Percentiles rank a stretch among this genome's conserved stretches.
These are phyloP conservation scores for Tiaroga cobitis DNA, from an alignment of 2,797 vertebrate species.

Conservation along the genomic window DNA sequence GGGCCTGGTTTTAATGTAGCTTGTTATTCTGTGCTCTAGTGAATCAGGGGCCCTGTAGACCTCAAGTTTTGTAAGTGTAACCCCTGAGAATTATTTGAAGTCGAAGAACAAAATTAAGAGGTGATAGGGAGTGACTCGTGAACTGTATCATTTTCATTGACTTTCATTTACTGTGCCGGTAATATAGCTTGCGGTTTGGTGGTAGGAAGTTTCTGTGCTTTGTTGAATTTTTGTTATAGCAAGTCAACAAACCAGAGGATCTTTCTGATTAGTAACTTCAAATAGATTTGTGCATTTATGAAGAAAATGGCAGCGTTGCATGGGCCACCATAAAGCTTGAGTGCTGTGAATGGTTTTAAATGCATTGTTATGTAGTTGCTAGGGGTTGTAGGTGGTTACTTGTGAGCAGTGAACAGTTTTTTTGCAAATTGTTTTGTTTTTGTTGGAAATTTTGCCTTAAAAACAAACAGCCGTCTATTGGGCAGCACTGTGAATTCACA, in stretches of 20 bases:
- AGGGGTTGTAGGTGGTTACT: neutral
- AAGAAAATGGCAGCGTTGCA: neutral
- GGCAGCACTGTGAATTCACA: neutral
- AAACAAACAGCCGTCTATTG: neutral
- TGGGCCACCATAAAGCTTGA: neutral
- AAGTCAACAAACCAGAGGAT: slow-evolving; percentile 9
- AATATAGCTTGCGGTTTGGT: slow-evolving; percentile 54
- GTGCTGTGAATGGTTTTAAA: neutral
- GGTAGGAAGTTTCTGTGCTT: slow-evolving; percentile 33
- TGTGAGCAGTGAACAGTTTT: too few relatives aligned
- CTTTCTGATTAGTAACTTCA: neutral
- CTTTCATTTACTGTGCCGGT: slow-evolving; percentile 62
- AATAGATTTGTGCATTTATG: neutral
- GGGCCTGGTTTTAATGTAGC: slow-evolving; percentile 80
- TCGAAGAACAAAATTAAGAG: slow-evolving; percentile 51
- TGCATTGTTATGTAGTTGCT: neutral
- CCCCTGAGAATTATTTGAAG: slow-evolving; percentile 51
- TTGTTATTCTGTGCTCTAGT: slow-evolving; percentile 65
- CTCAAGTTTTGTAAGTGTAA: slow-evolving; percentile 50
- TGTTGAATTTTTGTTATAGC: neutral
- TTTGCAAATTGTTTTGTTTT: too few relatives aligned
- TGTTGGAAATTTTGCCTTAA: too few relatives aligned
- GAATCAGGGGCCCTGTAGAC: slow-evolving; percentile 65
- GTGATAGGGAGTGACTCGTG: slow-evolving; percentile 62
- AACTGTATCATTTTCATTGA: slow-evolving; percentile 50